Percentiles rank a stretch among this genome's conserved stretches.
phyloP scores from a whole-genome alignment of 2,797 vertebrate species.

The Dryobates pubescens region DNA sequence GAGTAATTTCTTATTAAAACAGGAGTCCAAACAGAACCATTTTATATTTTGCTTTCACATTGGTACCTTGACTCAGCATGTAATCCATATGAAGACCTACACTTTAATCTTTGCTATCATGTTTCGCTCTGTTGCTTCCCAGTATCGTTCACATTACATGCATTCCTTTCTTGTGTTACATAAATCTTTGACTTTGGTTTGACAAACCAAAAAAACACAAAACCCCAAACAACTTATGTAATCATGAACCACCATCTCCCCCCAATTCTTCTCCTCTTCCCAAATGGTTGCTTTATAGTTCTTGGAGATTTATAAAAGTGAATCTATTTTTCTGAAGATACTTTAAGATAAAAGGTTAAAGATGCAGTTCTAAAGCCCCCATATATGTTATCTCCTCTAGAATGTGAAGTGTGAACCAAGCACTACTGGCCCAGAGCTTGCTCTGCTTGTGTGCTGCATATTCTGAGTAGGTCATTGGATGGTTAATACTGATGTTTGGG shows the following conservation, averaged over 20 bases:
- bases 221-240: neutral
- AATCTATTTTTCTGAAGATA: neutral
- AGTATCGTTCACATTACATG: slow-evolving; percentile 54
- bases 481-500: neutral
- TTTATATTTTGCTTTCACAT: slow-evolving; percentile 37
- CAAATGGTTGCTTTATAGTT: neutral
- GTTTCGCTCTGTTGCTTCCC: slow-evolving; percentile 49
- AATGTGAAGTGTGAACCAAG: neutral
- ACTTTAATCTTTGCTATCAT: slow-evolving; percentile 56
- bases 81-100: slow-evolving; percentile 25
- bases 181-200: slow-evolving; percentile 67
- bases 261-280: neutral
- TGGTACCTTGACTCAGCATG: slow-evolving; percentile 23
- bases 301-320: slow-evolving; percentile 15
- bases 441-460: rapidly evolving
- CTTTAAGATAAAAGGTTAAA: neutral
- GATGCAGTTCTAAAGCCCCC: neutral
- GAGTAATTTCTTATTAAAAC: neutral
- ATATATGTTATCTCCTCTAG: neutral
- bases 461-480: rapidly evolving
- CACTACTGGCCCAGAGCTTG: neutral
- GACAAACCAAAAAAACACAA: no score
- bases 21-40: neutral
- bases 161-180: slow-evolving; percentile 49
- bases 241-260: neutral